phyloP scores from a whole-genome alignment of 2,888 invertebrate species.

The Elmis aenea region DNA sequence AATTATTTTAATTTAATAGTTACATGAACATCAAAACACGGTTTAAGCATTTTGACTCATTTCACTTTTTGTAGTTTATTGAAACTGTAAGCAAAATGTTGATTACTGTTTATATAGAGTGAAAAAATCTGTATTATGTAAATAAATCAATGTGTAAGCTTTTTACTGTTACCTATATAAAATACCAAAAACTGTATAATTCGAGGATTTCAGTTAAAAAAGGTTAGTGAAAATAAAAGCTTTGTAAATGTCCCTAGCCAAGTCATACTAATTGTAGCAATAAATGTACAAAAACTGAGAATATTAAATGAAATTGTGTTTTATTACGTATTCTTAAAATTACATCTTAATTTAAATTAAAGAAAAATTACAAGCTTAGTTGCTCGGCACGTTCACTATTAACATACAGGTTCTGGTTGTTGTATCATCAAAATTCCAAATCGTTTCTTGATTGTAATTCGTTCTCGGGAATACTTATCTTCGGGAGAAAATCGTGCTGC shows the following conservation, averaged over 20 bases:
- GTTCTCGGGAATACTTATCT: conserved; percentile 86
- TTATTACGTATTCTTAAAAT: no score
- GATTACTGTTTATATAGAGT: no score
- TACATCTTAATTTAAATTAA: no score
- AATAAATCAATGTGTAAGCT: no score
- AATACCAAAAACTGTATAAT: no score
- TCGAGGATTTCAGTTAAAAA: no score
- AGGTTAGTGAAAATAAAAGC: conserved; percentile 20
- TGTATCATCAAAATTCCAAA: conserved; percentile 85
- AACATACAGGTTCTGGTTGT: conserved; percentile 67
- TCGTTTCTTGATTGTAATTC: conserved; percentile 83
- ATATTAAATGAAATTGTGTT: no score
- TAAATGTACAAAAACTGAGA: conserved; percentile 27
- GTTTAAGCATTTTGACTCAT: no score
- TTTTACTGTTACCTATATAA: conserved; percentile 20
- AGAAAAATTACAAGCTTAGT: not conserved
- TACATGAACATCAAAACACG: no score
- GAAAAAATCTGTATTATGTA: no score
- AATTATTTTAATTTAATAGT: no score
- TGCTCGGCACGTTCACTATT: conserved; percentile 25
- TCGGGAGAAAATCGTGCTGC: conserved; percentile 91
- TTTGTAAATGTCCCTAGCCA: conserved; percentile 12
- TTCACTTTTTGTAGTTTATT: no score
- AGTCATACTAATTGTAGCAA: conserved; percentile 24
- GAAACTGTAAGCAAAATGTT: not conserved